Conservation (phyloP, 2,113 vertebrate genomes). For the Percopsis transmontana region DNA sequence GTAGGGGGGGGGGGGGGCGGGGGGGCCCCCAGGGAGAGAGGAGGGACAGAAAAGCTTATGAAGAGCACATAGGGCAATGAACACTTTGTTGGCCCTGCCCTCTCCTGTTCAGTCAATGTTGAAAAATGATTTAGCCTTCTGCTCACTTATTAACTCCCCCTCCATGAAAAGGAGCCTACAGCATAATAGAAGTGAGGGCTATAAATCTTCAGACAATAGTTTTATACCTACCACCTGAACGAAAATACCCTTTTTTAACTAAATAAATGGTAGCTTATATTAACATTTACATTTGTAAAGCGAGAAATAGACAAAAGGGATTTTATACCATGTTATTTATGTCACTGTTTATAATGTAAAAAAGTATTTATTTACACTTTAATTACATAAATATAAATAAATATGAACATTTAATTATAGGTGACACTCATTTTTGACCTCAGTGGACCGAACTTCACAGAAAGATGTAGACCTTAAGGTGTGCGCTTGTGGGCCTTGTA, state of each 20-base stretch:
- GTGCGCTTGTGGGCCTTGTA: too few relatives aligned
- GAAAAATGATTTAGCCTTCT: conserved; percentile 6
- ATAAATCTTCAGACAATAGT: not conserved
- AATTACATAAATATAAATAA: too few relatives aligned
- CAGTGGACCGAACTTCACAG: too few relatives aligned
- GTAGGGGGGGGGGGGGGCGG: not conserved
- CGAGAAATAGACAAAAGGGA: too few relatives aligned
- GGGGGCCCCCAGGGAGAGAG: not conserved
- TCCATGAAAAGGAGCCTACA: not conserved
- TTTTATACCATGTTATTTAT: too few relatives aligned
- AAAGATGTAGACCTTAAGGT: too few relatives aligned
- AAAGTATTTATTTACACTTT: too few relatives aligned
- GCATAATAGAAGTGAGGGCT: not conserved
- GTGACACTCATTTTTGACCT: too few relatives aligned
- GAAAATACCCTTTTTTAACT: not conserved
- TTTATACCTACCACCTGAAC: not conserved
- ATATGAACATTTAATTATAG: too few relatives aligned
- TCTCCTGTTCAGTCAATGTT: not conserved
- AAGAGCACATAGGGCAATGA: conserved; percentile 4
- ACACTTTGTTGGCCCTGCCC: not conserved
- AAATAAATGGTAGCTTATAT: too few relatives aligned
- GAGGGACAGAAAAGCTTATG: conserved; percentile 11
- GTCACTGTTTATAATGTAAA: too few relatives aligned
- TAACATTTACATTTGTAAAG: too few relatives aligned
- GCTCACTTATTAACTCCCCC: not conserved